phyloP scores from a whole-genome alignment of 1,140 invertebrate species.

The Rhagoletis zephyria region DNA sequence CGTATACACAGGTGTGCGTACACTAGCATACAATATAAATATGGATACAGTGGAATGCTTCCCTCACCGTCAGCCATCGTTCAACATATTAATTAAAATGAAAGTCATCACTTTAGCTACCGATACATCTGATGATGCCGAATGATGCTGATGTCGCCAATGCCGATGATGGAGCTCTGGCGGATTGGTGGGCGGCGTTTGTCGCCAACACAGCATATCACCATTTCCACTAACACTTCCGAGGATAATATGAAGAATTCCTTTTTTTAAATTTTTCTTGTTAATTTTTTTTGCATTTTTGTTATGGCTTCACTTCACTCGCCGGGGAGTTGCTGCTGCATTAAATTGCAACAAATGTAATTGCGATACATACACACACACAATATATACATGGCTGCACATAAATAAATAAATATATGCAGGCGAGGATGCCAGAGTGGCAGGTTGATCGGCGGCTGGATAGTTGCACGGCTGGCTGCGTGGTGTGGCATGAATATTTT shows the following conservation, averaged over 20 bases:
- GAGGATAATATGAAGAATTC: neutral
- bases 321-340: neutral
- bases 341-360: conserved; percentile 27
- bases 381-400: neutral
- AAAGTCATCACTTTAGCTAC: conserved; percentile 33
- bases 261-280: neutral
- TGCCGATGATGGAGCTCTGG: neutral
- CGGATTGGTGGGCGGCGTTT: neutral
- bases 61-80: neutral
- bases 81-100: conserved; percentile 39
- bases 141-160: conserved; percentile 19
- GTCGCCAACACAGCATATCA: neutral
- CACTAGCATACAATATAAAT: neutral
- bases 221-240: neutral
- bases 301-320: neutral
- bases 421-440: neutral
- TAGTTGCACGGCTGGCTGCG: neutral
- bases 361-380: neutral
- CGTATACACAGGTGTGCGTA: neutral
- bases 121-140: conserved; percentile 23
- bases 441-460: neutral
- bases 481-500: neutral
- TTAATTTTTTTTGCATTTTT: neutral
- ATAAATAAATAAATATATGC: conserved; percentile 9
- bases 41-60: neutral